These are phyloP conservation scores for Peromyscus eremicus DNA, from an alignment of 2,797 vertebrate species.

Conservation along the genomic window DNA sequence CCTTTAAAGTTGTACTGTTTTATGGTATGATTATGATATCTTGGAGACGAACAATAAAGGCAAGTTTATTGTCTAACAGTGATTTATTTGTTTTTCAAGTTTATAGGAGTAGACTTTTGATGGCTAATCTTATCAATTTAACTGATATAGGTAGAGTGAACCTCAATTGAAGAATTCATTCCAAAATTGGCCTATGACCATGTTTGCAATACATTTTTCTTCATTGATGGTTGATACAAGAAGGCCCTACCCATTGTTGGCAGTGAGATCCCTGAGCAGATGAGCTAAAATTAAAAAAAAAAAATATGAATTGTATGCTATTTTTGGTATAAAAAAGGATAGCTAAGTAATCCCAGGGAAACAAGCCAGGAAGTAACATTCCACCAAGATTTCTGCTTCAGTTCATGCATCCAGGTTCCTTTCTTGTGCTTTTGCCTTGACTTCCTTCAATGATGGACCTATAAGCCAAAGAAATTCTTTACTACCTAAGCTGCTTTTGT, in stretches of 20 bases:
- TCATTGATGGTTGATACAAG: too few species aligned
- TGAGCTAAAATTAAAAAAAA: background rate
- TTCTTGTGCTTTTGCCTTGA: background rate
- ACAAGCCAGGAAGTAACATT: background rate
- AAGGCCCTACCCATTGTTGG: background rate
- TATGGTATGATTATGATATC: background rate
- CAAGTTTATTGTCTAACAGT: background rate
- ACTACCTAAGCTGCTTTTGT: background rate
- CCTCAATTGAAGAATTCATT: background rate
- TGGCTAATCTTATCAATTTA: background rate
- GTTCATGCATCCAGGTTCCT: background rate
- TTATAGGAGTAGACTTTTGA: background rate
- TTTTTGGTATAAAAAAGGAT: background rate
- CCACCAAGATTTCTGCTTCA: background rate
- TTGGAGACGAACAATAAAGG: background rate
- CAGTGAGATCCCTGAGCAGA: background rate
- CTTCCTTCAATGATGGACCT: background rate
- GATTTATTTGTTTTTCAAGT: background rate
- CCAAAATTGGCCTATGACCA: background rate
- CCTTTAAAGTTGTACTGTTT: background rate
- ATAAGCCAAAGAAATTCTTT: background rate
- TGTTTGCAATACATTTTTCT: background rate
- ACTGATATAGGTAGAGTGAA: background rate
- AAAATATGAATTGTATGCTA: too few species aligned
- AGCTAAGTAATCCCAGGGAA: background rate